Conservation (phyloP, 2,797 vertebrate species). For the Myotis pilosus region DNA sequence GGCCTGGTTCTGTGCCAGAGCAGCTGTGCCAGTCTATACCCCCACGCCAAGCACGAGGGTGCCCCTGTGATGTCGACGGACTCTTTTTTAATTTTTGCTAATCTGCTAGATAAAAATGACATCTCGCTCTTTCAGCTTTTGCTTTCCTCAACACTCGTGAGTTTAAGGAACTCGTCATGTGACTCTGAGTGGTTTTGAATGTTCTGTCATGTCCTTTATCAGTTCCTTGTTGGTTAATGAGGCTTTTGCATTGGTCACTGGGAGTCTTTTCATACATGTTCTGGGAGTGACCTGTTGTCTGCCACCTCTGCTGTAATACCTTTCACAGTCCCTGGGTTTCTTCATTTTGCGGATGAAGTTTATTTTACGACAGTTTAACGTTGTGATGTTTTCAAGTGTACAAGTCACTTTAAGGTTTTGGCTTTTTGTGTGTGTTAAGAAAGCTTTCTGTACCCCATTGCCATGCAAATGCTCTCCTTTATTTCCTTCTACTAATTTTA, state of each 20-base stretch:
- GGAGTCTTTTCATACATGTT: not conserved
- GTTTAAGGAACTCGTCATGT: not conserved
- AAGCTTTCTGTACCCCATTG: not conserved
- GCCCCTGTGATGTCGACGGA: not conserved
- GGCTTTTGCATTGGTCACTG: not conserved
- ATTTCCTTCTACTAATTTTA: slow-evolving; percentile 27
- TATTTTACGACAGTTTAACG: not conserved
- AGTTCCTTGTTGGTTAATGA: not conserved
- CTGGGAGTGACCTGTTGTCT: not conserved
- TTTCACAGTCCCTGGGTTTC: not conserved
- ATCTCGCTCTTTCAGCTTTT: not conserved
- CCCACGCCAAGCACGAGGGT: not conserved
- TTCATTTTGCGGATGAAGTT: not conserved
- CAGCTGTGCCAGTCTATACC: not conserved
- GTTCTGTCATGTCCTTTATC: not conserved
- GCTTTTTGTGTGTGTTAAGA: not conserved
- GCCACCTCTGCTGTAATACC: not conserved
- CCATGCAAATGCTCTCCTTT: not conserved
- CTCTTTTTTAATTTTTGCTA: not conserved
- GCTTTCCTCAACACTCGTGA: not conserved
- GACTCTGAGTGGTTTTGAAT: not conserved
- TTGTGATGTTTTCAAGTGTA: not conserved
- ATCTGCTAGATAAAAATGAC: not conserved
- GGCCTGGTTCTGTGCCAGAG: not conserved
- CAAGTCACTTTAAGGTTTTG: not conserved